phyloP scores from a whole-genome alignment of 1,140 invertebrate genomes.

The Melipona quadrifasciata region DNA sequence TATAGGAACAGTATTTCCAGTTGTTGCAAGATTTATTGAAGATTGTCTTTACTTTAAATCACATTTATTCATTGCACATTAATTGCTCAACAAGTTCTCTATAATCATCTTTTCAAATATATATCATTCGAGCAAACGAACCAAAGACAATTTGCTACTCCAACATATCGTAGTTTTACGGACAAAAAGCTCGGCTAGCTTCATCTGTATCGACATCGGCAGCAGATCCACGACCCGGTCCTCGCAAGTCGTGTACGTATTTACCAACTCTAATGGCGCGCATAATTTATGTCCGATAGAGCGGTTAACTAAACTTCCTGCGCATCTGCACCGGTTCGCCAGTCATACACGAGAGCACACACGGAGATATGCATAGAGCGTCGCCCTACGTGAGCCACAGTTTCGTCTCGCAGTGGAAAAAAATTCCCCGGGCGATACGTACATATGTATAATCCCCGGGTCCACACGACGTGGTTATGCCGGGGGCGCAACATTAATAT shows the following conservation, averaged over 20 bases:
- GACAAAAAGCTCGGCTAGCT: too few relatives aligned
- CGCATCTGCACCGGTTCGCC: slow-evolving; percentile 34
- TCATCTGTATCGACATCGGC: slow-evolving; percentile 53
- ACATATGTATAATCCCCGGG: slow-evolving; percentile 23
- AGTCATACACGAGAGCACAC: background rate
- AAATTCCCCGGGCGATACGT: slow-evolving; percentile 15
- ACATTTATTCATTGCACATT: too few relatives aligned
- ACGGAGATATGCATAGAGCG: background rate
- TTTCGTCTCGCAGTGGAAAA: slow-evolving; percentile 48
- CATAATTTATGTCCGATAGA: slow-evolving; percentile 78
- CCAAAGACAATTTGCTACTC: too few relatives aligned
- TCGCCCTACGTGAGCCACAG: slow-evolving; percentile 62
- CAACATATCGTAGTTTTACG: too few relatives aligned
- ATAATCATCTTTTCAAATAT: too few relatives aligned
- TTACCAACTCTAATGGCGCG: slow-evolving; percentile 74
- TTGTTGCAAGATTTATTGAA: too few relatives aligned
- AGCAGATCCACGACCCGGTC: slow-evolving; percentile 64
- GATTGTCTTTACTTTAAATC: too few relatives aligned
- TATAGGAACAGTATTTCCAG: too few relatives aligned
- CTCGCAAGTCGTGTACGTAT: slow-evolving; percentile 69
- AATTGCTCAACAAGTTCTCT: too few relatives aligned
- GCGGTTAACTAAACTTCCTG: slow-evolving; percentile 67
- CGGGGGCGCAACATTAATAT: slow-evolving; percentile 74
- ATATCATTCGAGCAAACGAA: too few relatives aligned
- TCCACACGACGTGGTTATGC: slow-evolving; percentile 75